Evolutionary conservation across 2,888 invertebrate species (phyloP), one percentile per base, ranked within the genome.

Genomic region (Pseudococcus jackbeardsleyi): DNA sequence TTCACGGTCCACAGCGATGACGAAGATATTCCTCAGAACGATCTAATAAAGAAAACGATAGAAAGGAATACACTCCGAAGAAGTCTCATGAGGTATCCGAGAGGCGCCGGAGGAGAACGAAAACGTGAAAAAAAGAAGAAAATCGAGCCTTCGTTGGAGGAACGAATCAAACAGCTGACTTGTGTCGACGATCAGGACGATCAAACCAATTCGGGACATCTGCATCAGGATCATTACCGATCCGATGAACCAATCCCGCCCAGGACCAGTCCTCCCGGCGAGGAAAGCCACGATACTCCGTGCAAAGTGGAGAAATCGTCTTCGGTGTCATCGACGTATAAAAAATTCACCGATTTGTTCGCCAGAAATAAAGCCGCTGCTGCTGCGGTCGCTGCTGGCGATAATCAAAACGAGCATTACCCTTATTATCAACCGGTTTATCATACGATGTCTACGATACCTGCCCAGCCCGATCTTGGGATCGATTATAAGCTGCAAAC

Each of bases 111-210:
- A 90, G 91, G 88, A 39, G 88, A 89, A 64, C 85, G 89, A 86
- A 90, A 90, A 88, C 79, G 88, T 2, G 82, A 26, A 12, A 79
- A 82, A 19, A 79, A 82, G 42, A 88, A 88, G 39, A 88, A 59
- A 79, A 50, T 50, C 9, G 96, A 96, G 90, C 95, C 96, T 87
- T 96, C 96, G 0, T 92, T 97, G 64, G 96, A 96, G 89, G 97
- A 97, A 91, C 94, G 97, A 89, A 96, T 97, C 90, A 95, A 96
- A 84, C 95, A 96, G 91, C 92, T 97, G 85, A 97, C 97, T 0
- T 96, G 96, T 91, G 96, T 96, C 91, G 95, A 96, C 64, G 96
- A 96, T 89, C 96, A 96, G 72, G 92, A 92, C 0, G 93, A 93
- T 17, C 89, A 89, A 8, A 90, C 90, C 68, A 90, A 90, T 19